Percentiles rank a stretch among this genome's conserved stretches.
Conservation (phyloP, 2,113 vertebrate species). For the Lampris megalopsis region DNA sequence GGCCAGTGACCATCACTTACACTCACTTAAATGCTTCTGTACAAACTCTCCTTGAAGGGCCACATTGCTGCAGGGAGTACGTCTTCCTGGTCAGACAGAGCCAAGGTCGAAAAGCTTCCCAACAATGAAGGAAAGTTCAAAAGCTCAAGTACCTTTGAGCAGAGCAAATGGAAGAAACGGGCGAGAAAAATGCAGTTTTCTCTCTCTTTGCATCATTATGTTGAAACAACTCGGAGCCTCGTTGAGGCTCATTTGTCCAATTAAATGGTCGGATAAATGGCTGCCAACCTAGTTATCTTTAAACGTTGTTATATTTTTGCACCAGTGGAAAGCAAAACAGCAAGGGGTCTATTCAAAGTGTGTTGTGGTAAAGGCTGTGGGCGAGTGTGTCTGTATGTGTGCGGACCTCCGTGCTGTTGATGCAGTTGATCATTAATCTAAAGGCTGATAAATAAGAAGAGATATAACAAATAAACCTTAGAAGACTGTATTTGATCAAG, state of each 20-base stretch:
- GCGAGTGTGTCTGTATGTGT: neutral
- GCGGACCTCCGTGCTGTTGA: neutral
- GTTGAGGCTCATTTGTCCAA: constrained; percentile 29
- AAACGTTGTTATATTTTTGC: neutral
- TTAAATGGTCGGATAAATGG: constrained; percentile 15
- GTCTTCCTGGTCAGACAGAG: too few relatives aligned
- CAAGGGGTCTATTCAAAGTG: too few relatives aligned
- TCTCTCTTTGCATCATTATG: neutral
- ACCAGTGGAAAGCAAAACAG: too few relatives aligned
- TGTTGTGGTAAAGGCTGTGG: neutral
- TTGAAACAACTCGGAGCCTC: neutral
- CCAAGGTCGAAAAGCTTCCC: too few relatives aligned
- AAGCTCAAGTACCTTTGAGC: neutral
- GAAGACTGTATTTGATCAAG: too few relatives aligned
- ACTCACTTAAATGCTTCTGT: neutral
- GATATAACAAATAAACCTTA: neutral
- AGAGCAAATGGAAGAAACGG: neutral
- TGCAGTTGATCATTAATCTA: constrained; percentile 4
- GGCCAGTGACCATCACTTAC: neutral
- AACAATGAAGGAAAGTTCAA: too few relatives aligned
- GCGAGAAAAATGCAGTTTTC: neutral
- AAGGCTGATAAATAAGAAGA: neutral
- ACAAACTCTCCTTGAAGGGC: neutral
- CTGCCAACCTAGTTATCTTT: neutral
- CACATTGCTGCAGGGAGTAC: too few relatives aligned